Evolutionary conservation across 2,888 invertebrate genomes (phyloP).

Genomic region (Iphiclides podalirius): DNA sequence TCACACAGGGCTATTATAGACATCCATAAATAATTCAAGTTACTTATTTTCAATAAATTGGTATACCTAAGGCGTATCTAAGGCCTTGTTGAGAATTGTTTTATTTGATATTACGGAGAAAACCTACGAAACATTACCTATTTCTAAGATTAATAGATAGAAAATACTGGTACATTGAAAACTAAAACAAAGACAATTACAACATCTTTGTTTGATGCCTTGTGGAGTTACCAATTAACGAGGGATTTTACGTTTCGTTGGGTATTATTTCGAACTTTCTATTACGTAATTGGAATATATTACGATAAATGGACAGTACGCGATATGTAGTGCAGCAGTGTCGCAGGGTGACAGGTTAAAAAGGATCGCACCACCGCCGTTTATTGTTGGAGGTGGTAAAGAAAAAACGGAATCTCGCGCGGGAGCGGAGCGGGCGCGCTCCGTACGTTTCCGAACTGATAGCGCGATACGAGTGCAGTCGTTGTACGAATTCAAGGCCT

Average conservation of each 20-base stretch:
- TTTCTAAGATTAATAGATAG: neutral
- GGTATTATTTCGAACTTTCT: too few species aligned
- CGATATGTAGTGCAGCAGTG: too few species aligned
- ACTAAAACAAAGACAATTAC: too few species aligned
- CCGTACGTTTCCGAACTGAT: slow-evolving; percentile 51
- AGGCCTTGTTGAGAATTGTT: neutral
- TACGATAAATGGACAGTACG: too few species aligned
- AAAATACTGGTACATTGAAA: neutral
- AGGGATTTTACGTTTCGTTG: too few species aligned
- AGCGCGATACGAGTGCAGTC: slow-evolving; percentile 62
- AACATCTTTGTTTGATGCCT: too few species aligned
- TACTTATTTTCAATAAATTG: neutral
- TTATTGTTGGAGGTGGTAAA: neutral
- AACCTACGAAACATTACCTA: neutral
- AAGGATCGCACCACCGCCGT: neutral
- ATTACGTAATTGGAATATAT: too few species aligned
- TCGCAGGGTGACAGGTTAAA: too few species aligned
- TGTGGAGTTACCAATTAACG: too few species aligned
- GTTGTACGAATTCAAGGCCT: slow-evolving; percentile 71
- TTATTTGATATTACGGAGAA: neutral
- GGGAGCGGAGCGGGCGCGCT: slow-evolving; percentile 22
- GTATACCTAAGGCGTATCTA: neutral
- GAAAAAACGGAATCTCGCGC: slow-evolving; percentile 10
- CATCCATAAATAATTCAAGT: neutral
- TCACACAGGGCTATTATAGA: neutral